Base-by-base conservation (phyloP, 1,140 invertebrate species). In the Drosophila novamexicana region DNA sequence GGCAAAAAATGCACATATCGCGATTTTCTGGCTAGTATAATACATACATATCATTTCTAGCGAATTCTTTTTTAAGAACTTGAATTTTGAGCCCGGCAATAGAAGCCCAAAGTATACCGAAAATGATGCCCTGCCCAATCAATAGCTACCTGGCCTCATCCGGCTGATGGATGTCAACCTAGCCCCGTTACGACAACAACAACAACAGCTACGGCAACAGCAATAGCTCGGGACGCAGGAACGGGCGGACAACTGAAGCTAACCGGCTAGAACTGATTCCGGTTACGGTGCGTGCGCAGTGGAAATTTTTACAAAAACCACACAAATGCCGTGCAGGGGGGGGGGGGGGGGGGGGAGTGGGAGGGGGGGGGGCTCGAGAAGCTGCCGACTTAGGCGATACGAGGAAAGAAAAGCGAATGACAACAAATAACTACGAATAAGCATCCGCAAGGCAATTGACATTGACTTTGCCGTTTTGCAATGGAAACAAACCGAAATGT, bases 211-310 rank as follows among this genome's bases (percentile, higher is more conserved):
- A 36, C 12, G 34, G 10, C 18, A 34, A 22, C 39, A 12, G 49
- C 14, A 22, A 29, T n/a, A n/a, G 10, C 47, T 12, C 16, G 9
- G 9, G 47, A 2, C 9, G 18, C 22, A 36, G 34, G 9, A n/a
- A 16, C 8, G 14, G 18, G 39, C 6, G 12, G 29, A 29, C 1
- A 42, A n/a, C 36, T 47, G 40, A 44, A 54, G 56, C 36, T 34
- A 40, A 58, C 64, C 70, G 70, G 64, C 70, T 61, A 40, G 16
- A 68, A 54, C 39, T 14, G 39, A 54, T 68, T 73, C 34, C 56
- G 49, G 40, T 68, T 61, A 34, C 14, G 29, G 22, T 73, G 70
- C 70, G 70, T 68, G 70, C 70, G 70, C 70, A 73, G 56, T 73
- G 70, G 70, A 73, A 73, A 66, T 45, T 59, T 59, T 34, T 32